Evolutionary conservation across 2,888 invertebrate species (phyloP).

Genomic region (Odontomyia ornata): DNA sequence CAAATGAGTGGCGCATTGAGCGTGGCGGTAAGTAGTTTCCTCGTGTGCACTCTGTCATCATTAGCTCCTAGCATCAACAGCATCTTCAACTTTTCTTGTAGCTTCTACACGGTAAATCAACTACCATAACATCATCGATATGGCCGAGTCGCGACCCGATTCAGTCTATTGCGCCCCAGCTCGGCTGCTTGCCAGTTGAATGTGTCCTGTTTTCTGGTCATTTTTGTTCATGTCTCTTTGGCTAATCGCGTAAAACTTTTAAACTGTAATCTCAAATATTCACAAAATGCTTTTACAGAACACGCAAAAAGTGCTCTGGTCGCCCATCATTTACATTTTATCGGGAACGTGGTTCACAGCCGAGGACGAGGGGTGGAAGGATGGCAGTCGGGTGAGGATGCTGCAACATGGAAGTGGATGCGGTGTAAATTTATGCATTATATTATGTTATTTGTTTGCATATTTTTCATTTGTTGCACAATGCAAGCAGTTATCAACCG

Average conservation of each 20-base stretch:
- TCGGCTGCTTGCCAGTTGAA: slow-evolving; percentile 19
- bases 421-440: slow-evolving; percentile 33
- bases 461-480: not conserved
- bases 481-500: no score
- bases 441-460: not conserved
- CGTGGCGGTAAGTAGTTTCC: slow-evolving; percentile 2
- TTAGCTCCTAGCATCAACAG: slow-evolving; percentile 6
- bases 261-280: slow-evolving; percentile 47
- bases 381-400: not conserved
- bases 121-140: slow-evolving; percentile 33
- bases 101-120: slow-evolving; percentile 32
- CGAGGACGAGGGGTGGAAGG: not conserved
- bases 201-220: slow-evolving; percentile 39
- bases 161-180: slow-evolving; percentile 6
- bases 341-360: slow-evolving; percentile 24
- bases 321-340: slow-evolving; percentile 51
- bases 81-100: not conserved
- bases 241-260: slow-evolving; percentile 50
- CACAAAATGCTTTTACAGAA: slow-evolving; percentile 49
- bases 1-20: not conserved
- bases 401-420: not conserved
- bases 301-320: slow-evolving; percentile 51
- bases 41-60: slow-evolving; percentile 14
- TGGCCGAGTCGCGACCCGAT: slow-evolving; percentile 25
- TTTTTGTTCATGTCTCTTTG: slow-evolving; percentile 47